These are phyloP conservation scores for Danio tinwini DNA, from an alignment of 2,797 vertebrate genomes.

Conservation along the genomic window DNA sequence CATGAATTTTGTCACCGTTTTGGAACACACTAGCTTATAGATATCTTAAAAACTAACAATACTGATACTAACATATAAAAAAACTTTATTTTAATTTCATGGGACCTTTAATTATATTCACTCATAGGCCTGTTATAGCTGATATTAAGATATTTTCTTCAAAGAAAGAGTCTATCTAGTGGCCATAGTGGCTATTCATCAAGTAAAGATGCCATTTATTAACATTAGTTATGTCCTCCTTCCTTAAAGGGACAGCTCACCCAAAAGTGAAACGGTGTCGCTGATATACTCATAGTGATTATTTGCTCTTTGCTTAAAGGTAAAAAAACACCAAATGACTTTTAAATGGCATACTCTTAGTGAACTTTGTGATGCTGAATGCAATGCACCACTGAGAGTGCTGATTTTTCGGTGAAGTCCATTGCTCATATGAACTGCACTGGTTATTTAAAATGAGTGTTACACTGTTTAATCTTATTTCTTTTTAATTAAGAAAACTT, in stretches of 20 bases:
- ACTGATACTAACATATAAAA: too few species aligned
- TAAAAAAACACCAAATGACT: background rate
- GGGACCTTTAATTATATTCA: too few species aligned
- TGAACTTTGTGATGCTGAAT: too few species aligned
- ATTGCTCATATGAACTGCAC: background rate
- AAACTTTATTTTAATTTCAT: too few species aligned
- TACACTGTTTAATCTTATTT: background rate
- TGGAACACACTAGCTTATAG: too few species aligned
- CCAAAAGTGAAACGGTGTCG: background rate
- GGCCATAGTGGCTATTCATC: background rate
- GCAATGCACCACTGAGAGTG: background rate
- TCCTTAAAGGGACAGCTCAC: background rate
- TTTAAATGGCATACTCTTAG: too few species aligned
- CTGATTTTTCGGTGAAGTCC: background rate
- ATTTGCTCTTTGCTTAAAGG: too few species aligned
- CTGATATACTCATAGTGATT: background rate
- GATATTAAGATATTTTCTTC: too few species aligned
- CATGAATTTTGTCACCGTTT: too few species aligned
- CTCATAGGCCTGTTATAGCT: too few species aligned
- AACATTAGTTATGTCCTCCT: constrained; percentile 8
- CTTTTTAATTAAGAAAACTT: background rate
- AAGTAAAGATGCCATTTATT: background rate
- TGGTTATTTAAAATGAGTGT: background rate
- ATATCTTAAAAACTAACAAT: too few species aligned
- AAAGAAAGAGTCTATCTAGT: too few species aligned